A percentile compares a stretch with the other conserved stretches of the same genome.
phyloP scores from a whole-genome alignment of 2,113 vertebrate genomes.

The Amblyornis subalaris region DNA sequence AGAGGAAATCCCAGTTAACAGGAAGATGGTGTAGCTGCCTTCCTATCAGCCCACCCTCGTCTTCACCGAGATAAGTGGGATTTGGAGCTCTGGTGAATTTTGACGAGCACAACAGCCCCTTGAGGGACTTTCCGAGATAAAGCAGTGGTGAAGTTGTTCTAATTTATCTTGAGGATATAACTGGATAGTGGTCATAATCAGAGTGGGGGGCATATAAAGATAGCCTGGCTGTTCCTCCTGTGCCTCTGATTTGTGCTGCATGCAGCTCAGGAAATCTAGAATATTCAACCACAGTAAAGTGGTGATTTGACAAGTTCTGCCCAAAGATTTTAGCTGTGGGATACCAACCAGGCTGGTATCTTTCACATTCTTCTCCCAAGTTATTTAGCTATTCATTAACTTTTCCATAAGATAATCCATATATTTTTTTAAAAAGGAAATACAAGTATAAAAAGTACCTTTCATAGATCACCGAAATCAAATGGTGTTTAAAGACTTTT shows the following conservation, averaged over 20 bases:
- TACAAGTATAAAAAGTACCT: neutral
- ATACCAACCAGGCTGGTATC: neutral
- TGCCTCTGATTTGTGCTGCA: neutral
- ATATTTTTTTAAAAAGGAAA: neutral
- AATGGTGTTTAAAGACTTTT: neutral
- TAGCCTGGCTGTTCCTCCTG: neutral
- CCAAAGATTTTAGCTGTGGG: neutral
- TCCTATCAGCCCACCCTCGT: conserved; percentile 49
- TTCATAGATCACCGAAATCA: neutral
- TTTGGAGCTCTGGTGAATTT: conserved; percentile 42
- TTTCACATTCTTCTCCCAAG: neutral
- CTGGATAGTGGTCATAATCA: neutral
- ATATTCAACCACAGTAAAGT: neutral
- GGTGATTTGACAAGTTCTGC: neutral
- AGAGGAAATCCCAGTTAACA: conserved; percentile 33
- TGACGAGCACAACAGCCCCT: neutral
- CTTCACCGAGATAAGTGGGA: conserved; percentile 43
- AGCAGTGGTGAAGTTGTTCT: neutral
- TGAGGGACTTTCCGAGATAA: conserved; percentile 23
- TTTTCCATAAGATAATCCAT: neutral
- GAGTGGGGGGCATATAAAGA: conserved; percentile 1
- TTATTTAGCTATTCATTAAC: neutral
- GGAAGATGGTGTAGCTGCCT: conserved; percentile 41
- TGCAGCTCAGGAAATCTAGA: neutral
- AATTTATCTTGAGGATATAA: conserved; percentile 33